phyloP scores from a whole-genome alignment of 2,797 vertebrate genomes.

The Xenopus petersii region DNA sequence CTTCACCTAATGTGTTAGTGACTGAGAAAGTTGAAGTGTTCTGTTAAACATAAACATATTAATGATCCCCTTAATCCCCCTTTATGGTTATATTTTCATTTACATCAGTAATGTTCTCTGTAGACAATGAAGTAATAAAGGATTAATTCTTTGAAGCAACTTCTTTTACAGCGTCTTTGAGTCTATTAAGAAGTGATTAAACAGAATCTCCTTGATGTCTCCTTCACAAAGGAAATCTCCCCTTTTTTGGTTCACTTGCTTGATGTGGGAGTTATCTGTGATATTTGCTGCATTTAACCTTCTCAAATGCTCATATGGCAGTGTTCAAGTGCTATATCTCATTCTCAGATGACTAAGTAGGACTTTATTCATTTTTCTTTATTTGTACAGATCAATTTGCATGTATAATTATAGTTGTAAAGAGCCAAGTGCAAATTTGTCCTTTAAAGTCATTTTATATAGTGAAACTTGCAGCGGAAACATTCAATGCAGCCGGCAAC shows the following conservation, averaged over 20 bases:
- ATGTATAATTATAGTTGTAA: conserved; percentile 67
- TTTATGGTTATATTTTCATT: conserved; percentile 48
- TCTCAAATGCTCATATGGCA: conserved; percentile 71
- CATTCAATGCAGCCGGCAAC: conserved; percentile 8
- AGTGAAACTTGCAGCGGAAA: conserved; percentile 26
- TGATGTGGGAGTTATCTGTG: conserved; percentile 73
- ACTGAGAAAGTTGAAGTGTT: conserved; percentile 29
- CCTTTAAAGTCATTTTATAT: conserved; percentile 44
- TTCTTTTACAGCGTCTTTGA: conserved; percentile 68
- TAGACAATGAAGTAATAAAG: conserved; percentile 66
- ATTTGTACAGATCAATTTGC: conserved; percentile 75
- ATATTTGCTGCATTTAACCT: conserved; percentile 74
- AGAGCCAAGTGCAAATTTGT: conserved; percentile 46
- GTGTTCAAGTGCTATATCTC: conserved; percentile 70
- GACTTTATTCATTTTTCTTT: conserved; percentile 75
- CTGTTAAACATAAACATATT: conserved; percentile 39
- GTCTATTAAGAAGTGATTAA: conserved; percentile 72
- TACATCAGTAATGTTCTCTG: conserved; percentile 58
- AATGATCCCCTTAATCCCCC: conserved; percentile 35
- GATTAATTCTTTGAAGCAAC: conserved; percentile 69
- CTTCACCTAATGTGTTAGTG: conserved; percentile 24
- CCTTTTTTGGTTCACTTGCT: conserved; percentile 73
- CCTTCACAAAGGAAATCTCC: conserved; percentile 71
- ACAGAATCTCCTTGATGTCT: conserved; percentile 74
- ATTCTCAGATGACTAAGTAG: conserved; percentile 72